phyloP scores from a whole-genome alignment of 2,113 vertebrate species.

The Cheirogaleus medius region DNA sequence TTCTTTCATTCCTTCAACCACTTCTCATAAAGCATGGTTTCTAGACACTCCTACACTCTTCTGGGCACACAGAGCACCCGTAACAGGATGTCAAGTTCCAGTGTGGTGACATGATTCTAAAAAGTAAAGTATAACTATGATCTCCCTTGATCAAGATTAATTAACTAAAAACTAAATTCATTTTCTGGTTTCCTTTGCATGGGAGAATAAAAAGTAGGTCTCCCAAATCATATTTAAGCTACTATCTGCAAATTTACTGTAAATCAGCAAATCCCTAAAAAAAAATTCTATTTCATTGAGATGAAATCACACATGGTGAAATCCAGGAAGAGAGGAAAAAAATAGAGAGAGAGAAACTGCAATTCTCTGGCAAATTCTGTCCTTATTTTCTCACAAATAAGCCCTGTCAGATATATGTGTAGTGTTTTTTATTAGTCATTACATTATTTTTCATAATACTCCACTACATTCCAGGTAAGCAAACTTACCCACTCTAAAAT shows the following conservation, averaged over 20 bases:
- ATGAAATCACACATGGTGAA: not conserved
- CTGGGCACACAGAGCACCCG: not conserved
- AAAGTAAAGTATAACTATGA: not conserved
- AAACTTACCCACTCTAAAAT: not conserved
- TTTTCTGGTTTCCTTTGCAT: slow-evolving; percentile 12
- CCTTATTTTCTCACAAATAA: not conserved
- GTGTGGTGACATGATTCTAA: not conserved
- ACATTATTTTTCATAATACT: not conserved
- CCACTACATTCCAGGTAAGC: not conserved
- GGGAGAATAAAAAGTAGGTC: not conserved
- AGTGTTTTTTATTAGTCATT: not conserved
- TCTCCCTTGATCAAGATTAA: not conserved
- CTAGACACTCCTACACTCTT: not conserved
- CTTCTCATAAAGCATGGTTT: not conserved
- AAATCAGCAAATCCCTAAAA: slow-evolving; percentile 27
- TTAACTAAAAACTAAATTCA: slow-evolving; percentile 1
- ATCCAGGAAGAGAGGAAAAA: not conserved
- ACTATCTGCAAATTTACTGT: not conserved
- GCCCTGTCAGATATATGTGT: not conserved
- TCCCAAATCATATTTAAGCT: slow-evolving; percentile 17
- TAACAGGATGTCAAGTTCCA: not conserved
- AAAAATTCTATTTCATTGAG: not conserved
- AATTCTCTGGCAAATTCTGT: not conserved
- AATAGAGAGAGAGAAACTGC: not conserved
- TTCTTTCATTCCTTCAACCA: not conserved